These are phyloP conservation scores for Triops cancriformis DNA, from an alignment of 1,140 invertebrate genomes.

Conservation along the genomic window DNA sequence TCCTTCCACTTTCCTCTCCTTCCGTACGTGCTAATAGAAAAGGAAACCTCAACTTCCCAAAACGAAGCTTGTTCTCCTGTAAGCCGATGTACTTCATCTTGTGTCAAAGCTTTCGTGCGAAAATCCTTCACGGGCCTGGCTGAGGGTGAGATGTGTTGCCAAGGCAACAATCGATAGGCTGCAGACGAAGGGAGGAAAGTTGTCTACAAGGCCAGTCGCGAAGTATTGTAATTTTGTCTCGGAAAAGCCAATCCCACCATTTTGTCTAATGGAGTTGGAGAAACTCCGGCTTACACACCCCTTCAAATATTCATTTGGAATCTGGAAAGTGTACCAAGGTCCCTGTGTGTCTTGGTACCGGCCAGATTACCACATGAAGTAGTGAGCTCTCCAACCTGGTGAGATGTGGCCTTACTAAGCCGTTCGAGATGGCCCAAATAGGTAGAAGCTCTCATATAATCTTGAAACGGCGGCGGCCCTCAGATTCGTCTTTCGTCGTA, in stretches of 20 bases:
- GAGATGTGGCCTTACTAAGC: too few species aligned
- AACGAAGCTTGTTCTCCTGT: neutral
- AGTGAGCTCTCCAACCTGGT: too few species aligned
- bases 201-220: neutral
- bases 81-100: neutral
- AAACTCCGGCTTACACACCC: too few species aligned
- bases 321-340: too few species aligned
- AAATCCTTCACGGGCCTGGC: neutral
- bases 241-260: neutral
- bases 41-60: neutral
- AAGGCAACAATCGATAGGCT: constrained; percentile 13
- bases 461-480: too few species aligned
- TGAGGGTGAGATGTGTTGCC: neutral
- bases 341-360: too few species aligned
- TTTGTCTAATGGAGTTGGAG: neutral
- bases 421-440: too few species aligned
- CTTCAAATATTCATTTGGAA: too few species aligned
- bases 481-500: too few species aligned
- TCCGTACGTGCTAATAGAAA: neutral
- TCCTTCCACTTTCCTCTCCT: neutral
- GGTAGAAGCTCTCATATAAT: too few species aligned
- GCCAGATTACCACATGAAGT: too few species aligned
- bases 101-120: constrained; percentile 5
- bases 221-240: neutral
- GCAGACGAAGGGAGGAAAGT: neutral